These are phyloP conservation scores for Drosophila kambysellisi DNA, from an alignment of 2,888 invertebrate species.

Conservation along the genomic window DNA sequence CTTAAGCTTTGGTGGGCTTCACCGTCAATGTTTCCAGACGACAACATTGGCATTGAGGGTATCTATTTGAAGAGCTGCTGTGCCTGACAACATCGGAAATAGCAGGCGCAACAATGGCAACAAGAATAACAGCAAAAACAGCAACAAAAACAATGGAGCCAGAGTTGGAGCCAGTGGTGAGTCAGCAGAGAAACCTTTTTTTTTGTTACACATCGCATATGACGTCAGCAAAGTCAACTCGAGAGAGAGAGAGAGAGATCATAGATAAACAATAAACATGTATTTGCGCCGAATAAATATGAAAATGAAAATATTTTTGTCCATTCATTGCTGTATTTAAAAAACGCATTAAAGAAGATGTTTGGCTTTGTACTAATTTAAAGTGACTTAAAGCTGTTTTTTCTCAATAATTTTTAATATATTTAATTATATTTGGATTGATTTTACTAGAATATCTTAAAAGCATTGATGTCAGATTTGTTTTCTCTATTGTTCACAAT, in stretches of 20 bases:
- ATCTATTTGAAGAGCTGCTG: slow-evolving; percentile 61
- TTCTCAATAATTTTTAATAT: neutral
- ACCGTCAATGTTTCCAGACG: slow-evolving; percentile 42
- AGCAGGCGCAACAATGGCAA: slow-evolving; percentile 14
- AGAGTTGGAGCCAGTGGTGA: slow-evolving; percentile 26
- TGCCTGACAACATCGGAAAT: slow-evolving; percentile 56
- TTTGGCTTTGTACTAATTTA: neutral
- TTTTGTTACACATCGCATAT: slow-evolving; percentile 37
- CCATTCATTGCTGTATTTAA: neutral
- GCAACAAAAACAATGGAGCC: slow-evolving; percentile 20
- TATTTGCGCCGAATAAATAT: slow-evolving; percentile 25
- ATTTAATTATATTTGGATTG: neutral
- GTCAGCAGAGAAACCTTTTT: slow-evolving; percentile 45
- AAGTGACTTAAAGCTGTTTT: neutral
- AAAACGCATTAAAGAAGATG: neutral
- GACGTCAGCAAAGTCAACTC: slow-evolving; percentile 41
- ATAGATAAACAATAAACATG: slow-evolving; percentile 30
- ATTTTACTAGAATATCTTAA: neutral
- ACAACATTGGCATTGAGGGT: slow-evolving; percentile 53
- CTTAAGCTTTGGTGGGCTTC: slow-evolving; percentile 34
- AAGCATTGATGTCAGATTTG: neutral
- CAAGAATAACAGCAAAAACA: slow-evolving; percentile 16
- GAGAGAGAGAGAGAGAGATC: slow-evolving; percentile 21
- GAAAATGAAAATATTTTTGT: slow-evolving; percentile 14
- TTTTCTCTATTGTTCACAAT: neutral